Percentiles rank a stretch among this genome's conserved stretches.
Conservation (phyloP, 2,113 vertebrate species). For the Eulemur macaco region DNA sequence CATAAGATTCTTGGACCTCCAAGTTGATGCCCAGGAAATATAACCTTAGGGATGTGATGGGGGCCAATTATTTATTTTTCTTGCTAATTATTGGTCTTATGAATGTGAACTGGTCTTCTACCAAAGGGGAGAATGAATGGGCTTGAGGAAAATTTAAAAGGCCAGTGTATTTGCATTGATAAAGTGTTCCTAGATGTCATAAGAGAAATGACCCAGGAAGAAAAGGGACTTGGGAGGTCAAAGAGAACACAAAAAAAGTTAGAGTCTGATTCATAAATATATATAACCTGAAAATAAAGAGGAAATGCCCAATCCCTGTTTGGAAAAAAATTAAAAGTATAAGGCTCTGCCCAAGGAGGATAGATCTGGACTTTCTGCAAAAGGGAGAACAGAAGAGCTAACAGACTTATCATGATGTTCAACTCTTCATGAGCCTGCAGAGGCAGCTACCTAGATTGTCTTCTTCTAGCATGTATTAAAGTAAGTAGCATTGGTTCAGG, state of each 20-base stretch:
- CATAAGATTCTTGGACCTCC: not conserved
- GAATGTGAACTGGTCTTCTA: not conserved
- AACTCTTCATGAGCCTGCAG: not conserved
- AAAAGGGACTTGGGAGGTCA: not conserved
- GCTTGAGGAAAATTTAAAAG: not conserved
- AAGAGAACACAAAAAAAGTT: not conserved
- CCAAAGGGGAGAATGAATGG: not conserved
- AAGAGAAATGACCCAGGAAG: constrained; percentile 21
- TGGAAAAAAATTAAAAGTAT: not conserved
- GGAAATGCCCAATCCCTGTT: not conserved
- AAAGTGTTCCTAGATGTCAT: not conserved
- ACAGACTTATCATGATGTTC: not conserved
- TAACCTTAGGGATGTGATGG: not conserved
- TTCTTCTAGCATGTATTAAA: not conserved
- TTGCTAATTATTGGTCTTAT: not conserved
- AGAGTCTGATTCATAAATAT: not conserved
- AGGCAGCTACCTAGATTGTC: not conserved
- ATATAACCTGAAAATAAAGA: not conserved
- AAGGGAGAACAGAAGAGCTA: not conserved
- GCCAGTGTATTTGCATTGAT: not conserved
- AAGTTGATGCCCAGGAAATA: constrained; percentile 16
- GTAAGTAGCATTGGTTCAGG: not conserved
- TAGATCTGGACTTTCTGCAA: not conserved
- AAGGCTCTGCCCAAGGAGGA: not conserved
- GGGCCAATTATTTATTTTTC: not conserved